Evolutionary conservation across 2,113 vertebrate species (phyloP), one percentile per base, ranked within the genome.

Genomic region (Mustela nigripes): DNA sequence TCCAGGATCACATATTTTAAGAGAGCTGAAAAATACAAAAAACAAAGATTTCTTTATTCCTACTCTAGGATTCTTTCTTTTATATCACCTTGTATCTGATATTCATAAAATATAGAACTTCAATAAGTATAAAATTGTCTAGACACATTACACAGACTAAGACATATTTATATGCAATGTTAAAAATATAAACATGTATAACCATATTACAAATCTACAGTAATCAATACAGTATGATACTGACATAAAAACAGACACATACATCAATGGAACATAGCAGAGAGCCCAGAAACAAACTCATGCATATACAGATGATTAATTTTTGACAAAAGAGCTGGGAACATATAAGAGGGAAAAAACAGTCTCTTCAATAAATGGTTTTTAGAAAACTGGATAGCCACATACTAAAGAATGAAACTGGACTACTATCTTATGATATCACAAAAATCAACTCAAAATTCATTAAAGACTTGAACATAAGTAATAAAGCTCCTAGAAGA

Each of bases 61-160:
- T 42, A 76, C 4, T 62, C 10, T 6, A 71, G 10, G 4, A 26
- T 11, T 60, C 28, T 76, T 91, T 78, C 67, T 26, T 58, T 79
- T 56, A 58, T 56, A 89, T 0, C 2, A 28, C 5, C 11, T 11
- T 63, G 1, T 69, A 53, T 31, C n/a, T 82, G 7, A 69, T 86
- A 92, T 53, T 92, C 31, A 90, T 86, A 87, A 86, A 89, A 83
- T 50, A 58, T 26, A 90, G 18, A 76, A 80, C 14, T 83, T 94
- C 21, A 94, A 62, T 62, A 96, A 78, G 56, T 53, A 95, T 9
- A 60, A 87, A 56, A 83, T 45, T 95, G 2, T 45, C 26, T 71
- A 83, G 42, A 91, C 7, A 76, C 36, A 90, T 50, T 48, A 65
- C 4, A 65, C 39, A 87, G 14, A 78, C 45, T 62, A 88, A 83